Evolutionary conservation across 2,797 vertebrate genomes (phyloP).

Genomic region (Kryptolebias ocellatus): DNA sequence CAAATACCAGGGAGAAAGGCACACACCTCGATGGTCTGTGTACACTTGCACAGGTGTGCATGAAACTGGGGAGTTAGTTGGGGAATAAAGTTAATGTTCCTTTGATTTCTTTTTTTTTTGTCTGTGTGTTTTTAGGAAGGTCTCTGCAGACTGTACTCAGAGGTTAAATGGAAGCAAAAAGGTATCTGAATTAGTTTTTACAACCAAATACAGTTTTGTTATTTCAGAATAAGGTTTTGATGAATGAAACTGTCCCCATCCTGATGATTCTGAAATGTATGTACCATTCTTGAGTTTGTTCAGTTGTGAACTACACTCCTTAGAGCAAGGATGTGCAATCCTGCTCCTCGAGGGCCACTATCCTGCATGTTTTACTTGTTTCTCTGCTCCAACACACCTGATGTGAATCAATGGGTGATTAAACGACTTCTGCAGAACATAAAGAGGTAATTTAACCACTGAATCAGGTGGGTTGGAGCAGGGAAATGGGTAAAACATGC

Average conservation of each 20-base stretch:
- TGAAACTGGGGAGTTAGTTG: slow-evolving; percentile 18
- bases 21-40: slow-evolving; percentile 32
- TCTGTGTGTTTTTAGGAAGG: not conserved
- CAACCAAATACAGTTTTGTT: not conserved
- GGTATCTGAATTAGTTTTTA: not conserved
- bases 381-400: too few species aligned
- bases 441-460: too few species aligned
- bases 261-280: not conserved
- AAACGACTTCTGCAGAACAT: too few species aligned
- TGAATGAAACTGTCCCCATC: not conserved
- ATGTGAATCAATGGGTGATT: too few species aligned
- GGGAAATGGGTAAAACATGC: too few species aligned
- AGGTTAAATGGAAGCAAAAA: not conserved
- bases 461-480: too few species aligned
- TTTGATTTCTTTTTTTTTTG: slow-evolving; percentile 14
- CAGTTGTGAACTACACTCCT: too few species aligned
- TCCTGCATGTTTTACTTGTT: too few species aligned
- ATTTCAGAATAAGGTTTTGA: not conserved
- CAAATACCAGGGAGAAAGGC: slow-evolving; percentile 42
- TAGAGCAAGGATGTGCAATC: too few species aligned
- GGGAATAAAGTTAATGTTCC: slow-evolving; percentile 25
- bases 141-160: slow-evolving; percentile 4
- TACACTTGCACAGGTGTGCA: slow-evolving; percentile 45
- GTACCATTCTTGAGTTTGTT: not conserved
- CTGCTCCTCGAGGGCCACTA: too few species aligned